phyloP scores from a whole-genome alignment of 1,140 invertebrate species.

The Papilio aristodemus region DNA sequence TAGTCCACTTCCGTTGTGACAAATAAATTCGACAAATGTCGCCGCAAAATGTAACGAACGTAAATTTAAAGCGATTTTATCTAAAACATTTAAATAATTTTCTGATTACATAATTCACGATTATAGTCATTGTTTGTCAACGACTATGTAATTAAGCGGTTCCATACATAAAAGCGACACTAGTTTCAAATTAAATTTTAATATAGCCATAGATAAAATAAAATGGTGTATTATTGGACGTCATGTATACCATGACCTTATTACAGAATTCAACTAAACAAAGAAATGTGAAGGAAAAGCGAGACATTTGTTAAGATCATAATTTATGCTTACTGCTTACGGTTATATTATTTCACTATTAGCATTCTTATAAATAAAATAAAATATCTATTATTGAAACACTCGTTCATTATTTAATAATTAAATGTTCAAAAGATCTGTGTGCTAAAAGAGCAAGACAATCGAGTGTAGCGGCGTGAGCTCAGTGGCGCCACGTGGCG shows the following conservation, averaged over 20 bases:
- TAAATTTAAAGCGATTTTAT: conserved; percentile 13
- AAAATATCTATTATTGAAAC: no score
- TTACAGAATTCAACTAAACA: no score
- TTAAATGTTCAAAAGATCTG: not conserved
- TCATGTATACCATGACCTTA: no score
- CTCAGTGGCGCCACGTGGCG: conserved; percentile 45
- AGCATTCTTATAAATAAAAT: no score
- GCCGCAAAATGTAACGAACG: no score
- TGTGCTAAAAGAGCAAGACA: conserved; percentile 16
- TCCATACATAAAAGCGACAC: not conserved
- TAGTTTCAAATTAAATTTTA: not conserved
- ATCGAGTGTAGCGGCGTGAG: conserved; percentile 22
- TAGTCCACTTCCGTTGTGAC: conserved; percentile 16
- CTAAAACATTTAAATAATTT: not conserved
- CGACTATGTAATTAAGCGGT: not conserved
- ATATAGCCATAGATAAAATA: not conserved
- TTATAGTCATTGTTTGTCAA: conserved; percentile 10
- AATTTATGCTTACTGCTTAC: no score
- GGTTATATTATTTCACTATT: no score
- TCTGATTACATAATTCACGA: not conserved
- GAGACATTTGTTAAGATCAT: no score
- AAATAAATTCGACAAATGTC: conserved; percentile 3
- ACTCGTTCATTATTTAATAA: no score
- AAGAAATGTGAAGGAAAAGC: no score
- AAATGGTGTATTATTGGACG: not conserved